Evolutionary conservation across 1,140 invertebrate genomes (phyloP).

Genomic region (Leptinotarsa lineolata): DNA sequence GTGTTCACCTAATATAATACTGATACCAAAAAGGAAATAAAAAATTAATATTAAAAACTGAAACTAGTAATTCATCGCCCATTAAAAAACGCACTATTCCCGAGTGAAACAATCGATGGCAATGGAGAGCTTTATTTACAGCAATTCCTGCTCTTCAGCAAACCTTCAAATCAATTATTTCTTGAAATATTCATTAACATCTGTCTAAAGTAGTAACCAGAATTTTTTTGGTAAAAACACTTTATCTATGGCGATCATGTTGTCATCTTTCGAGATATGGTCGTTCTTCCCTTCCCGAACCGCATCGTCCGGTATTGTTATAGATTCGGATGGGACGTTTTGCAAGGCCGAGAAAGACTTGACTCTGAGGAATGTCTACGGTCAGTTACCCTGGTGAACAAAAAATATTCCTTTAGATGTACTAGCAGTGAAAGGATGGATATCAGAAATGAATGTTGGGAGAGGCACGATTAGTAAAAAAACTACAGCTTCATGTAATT

Average conservation of each 20-base stretch:
- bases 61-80: neutral
- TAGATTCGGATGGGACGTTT: conserved; percentile 46
- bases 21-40: neutral
- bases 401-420: too few relatives aligned
- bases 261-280: too few relatives aligned
- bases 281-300: too few relatives aligned
- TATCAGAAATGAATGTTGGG: too few relatives aligned
- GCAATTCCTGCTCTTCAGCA: neutral
- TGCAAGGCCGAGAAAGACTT: conserved; percentile 44
- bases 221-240: too few relatives aligned
- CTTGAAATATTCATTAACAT: neutral
- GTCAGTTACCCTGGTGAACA: neutral
- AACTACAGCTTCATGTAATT: too few relatives aligned
- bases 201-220: neutral
- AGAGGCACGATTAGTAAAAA: too few relatives aligned
- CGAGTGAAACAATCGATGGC: too few relatives aligned
- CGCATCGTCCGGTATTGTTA: conserved; percentile 50
- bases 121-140: neutral
- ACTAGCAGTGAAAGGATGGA: too few relatives aligned
- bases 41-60: neutral
- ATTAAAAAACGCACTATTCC: neutral
- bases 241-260: too few relatives aligned
- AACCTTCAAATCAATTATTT: neutral
- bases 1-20: neutral
- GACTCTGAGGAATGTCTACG: conserved; percentile 39